Percentiles rank a stretch among this genome's conserved stretches.
These are phyloP conservation scores for Lasioglossum zephyrum DNA, from an alignment of 2,888 invertebrate species.

Conservation along the genomic window DNA sequence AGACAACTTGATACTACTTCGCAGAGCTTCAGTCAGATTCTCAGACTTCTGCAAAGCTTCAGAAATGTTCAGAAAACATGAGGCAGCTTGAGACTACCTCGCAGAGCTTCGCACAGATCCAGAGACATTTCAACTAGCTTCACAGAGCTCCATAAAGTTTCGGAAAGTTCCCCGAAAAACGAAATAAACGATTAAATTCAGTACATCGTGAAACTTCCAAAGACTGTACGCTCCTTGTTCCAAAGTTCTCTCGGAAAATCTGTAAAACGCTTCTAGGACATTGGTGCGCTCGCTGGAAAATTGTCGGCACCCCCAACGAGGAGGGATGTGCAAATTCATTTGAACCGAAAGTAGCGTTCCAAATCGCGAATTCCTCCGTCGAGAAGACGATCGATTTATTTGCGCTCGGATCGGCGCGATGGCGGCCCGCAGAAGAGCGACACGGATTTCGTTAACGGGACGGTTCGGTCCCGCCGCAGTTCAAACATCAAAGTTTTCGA, in stretches of 20 bases:
- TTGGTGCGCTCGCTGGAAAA: neutral
- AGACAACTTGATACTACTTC: no score
- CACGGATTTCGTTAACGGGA: constrained; percentile 51
- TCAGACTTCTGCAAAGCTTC: neutral
- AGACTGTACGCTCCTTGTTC: neutral
- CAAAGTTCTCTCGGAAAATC: neutral
- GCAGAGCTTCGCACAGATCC: neutral
- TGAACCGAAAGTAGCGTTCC: neutral
- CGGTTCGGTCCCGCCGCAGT: constrained; percentile 21
- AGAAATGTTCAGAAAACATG: fast-evolving
- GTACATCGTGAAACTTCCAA: neutral
- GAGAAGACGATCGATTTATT: constrained; percentile 7
- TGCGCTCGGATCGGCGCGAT: neutral
- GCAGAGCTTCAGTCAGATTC: neutral
- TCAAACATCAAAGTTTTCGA: constrained; percentile 46
- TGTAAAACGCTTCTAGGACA: neutral
- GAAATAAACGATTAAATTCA: neutral
- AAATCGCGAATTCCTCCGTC: neutral
- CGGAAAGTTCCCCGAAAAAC: neutral
- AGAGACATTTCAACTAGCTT: neutral
- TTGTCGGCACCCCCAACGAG: neutral
- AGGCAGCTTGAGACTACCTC: no score
- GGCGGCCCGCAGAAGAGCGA: constrained; percentile 1
- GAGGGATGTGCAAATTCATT: neutral
- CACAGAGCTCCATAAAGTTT: neutral